phyloP scores from a whole-genome alignment of 1,140 invertebrate species.

The Marisa cornuarietis region DNA sequence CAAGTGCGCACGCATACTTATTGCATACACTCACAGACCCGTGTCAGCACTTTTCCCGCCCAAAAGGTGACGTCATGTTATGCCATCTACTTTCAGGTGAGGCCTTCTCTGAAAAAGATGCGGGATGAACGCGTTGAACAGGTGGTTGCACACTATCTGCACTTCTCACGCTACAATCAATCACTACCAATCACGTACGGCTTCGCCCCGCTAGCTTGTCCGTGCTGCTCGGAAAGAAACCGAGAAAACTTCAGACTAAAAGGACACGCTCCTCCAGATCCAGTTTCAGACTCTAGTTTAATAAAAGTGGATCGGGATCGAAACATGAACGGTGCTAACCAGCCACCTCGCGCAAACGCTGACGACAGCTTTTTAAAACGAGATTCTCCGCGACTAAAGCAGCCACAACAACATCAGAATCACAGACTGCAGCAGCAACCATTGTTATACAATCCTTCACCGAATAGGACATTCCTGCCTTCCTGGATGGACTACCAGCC shows the following conservation, averaged over 20 bases:
- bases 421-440: not conserved
- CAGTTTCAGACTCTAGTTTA: not conserved
- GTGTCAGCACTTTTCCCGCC: too few species aligned
- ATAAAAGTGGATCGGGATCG: not conserved
- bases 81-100: not conserved
- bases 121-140: constrained; percentile 39
- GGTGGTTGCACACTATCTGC: constrained; percentile 52
- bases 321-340: not conserved
- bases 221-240: constrained; percentile 53
- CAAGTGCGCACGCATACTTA: not conserved
- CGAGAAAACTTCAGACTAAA: constrained; percentile 40
- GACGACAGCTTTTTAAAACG: not conserved
- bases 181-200: constrained; percentile 48
- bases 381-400: not conserved
- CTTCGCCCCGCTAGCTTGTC: constrained; percentile 33
- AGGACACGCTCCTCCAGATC: constrained; percentile 1
- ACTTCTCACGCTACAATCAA: constrained; percentile 47
- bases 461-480: not conserved
- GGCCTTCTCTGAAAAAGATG: not conserved
- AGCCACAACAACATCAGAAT: not conserved
- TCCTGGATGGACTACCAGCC: constrained; percentile 52
- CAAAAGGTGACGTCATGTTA: too few species aligned
- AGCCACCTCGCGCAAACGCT: not conserved
- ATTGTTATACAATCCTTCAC: too few species aligned
- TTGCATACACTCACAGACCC: too few species aligned